These are phyloP conservation scores for Otolemur garnettii DNA, from an alignment of 2,113 vertebrate species.

Conservation along the genomic window DNA sequence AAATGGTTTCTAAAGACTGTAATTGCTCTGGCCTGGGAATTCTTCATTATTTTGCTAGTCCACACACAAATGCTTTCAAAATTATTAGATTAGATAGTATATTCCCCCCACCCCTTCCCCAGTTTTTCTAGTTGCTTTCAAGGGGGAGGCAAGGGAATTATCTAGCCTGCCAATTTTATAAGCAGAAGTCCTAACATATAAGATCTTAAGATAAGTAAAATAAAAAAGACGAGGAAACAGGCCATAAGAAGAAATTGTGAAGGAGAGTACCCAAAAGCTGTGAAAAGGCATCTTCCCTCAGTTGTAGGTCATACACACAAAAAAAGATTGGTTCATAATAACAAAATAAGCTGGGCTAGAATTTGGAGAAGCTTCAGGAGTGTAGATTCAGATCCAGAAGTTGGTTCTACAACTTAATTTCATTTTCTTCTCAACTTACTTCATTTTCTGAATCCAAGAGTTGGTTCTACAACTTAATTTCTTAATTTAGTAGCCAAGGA, in stretches of 20 bases:
- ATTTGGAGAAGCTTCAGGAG: background rate
- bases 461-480: slow-evolving; percentile 36
- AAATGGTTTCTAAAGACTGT: background rate
- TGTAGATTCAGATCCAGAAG: background rate
- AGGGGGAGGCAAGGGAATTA: background rate
- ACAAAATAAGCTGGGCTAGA: background rate
- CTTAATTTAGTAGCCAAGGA: background rate
- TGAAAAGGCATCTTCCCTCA: background rate
- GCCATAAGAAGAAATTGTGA: background rate
- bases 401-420: slow-evolving; percentile 36
- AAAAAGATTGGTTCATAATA: background rate
- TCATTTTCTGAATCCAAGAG: background rate
- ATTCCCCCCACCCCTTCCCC: background rate
- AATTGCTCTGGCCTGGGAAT: background rate
- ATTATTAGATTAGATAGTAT: no score
- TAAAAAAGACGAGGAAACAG: slow-evolving; percentile 6
- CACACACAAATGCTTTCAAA: background rate
- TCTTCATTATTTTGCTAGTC: background rate
- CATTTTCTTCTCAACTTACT: background rate
- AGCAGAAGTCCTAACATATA: background rate
- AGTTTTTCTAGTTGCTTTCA: background rate
- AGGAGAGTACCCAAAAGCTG: background rate
- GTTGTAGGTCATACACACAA: background rate
- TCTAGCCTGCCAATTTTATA: background rate
- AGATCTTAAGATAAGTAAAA: background rate